These are phyloP conservation scores for Malurus elegans DNA, from an alignment of 2,113 vertebrate genomes.

Conservation along the genomic window DNA sequence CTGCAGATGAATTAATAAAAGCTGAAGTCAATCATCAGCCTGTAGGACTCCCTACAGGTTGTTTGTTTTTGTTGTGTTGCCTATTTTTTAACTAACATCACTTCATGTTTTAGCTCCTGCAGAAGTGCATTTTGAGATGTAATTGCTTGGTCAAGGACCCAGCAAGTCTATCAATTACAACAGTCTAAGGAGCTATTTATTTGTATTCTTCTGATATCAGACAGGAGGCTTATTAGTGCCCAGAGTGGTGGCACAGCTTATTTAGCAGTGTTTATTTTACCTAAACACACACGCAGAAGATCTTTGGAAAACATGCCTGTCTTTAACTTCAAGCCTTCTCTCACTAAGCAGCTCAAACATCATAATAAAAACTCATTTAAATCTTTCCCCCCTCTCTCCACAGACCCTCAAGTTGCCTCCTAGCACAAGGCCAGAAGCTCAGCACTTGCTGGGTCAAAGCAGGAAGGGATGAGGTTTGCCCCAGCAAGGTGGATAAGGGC, in stretches of 20 bases:
- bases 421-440: not conserved
- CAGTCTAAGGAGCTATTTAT: not conserved
- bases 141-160: not conserved
- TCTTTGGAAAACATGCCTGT: not conserved
- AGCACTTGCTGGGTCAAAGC: not conserved
- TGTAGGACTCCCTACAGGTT: not conserved
- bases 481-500: rapidly evolving
- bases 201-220: not conserved
- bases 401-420: not conserved
- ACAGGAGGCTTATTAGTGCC: not conserved
- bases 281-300: not conserved
- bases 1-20: conserved; percentile 61
- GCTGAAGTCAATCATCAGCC: not conserved
- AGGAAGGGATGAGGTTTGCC: not conserved
- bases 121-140: not conserved
- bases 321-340: conserved; percentile 1
- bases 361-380: not conserved
- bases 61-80: not conserved
- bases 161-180: not conserved
- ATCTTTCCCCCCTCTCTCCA: not conserved
- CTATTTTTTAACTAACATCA: not conserved
- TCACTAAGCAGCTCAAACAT: not conserved
- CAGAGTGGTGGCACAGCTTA: conserved; percentile 1
- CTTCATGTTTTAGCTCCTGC: not conserved
- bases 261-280: conserved; percentile 36